A percentile compares a stretch with the other conserved stretches of the same genome.
Evolutionary conservation across 1,140 invertebrate genomes (phyloP).

Genomic region (Eurosta solidaginis): DNA sequence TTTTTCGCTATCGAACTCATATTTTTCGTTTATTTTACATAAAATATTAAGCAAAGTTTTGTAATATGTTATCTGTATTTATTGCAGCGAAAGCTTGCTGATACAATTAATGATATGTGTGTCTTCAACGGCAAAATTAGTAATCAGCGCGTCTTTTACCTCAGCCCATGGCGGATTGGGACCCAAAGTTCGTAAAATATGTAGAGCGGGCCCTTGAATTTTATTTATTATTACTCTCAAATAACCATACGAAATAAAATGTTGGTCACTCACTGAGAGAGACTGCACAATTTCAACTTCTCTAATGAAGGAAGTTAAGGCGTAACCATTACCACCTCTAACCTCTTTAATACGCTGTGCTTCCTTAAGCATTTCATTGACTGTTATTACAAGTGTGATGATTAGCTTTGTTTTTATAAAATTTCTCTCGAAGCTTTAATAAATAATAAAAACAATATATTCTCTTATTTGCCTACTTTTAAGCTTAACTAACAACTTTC

Average conservation of each 20-base stretch:
- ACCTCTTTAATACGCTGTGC: conserved; percentile 34
- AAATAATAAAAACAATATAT: no score
- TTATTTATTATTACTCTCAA: conserved; percentile 35
- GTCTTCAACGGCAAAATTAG: conserved; percentile 34
- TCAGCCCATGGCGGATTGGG: conserved; percentile 27
- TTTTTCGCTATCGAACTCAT: conserved; percentile 24
- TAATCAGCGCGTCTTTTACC: conserved; percentile 30
- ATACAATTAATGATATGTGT: conserved; percentile 27
- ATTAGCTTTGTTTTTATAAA: no score
- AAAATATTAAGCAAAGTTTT: conserved; percentile 5
- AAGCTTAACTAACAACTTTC: no score
- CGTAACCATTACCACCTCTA: conserved; percentile 35
- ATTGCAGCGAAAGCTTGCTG: not conserved
- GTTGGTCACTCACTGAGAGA: not conserved
- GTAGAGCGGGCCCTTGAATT: conserved; percentile 35
- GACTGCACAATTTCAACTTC: conserved; percentile 33
- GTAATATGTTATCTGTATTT: conserved; percentile 3
- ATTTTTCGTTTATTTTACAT: conserved; percentile 27
- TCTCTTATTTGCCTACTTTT: no score
- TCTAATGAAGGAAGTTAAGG: conserved; percentile 37
- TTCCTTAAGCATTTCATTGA: conserved; percentile 31
- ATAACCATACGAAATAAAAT: conserved; percentile 18
- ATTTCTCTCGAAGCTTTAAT: no score
- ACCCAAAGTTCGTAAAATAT: conserved; percentile 36
- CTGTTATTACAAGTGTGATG: no score